Evolutionary conservation across 2,797 vertebrate species (phyloP).

Genomic region (Tauraco hartlaubi): DNA sequence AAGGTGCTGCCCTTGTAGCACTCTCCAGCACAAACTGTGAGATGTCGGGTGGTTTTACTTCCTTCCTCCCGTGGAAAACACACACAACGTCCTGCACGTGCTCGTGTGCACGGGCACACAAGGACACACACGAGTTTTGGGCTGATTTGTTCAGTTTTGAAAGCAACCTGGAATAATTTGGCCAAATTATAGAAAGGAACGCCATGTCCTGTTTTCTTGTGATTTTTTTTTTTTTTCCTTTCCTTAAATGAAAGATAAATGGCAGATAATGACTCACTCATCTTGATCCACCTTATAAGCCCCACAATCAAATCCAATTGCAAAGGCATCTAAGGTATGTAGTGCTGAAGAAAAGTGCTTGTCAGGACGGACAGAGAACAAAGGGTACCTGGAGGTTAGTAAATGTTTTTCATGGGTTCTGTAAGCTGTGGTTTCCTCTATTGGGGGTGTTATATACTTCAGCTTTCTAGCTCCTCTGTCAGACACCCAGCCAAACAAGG

Average conservation of each 20-base stretch:
- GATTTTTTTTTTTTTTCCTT: slow-evolving; percentile 14
- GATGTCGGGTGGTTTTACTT: background rate
- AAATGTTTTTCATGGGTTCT: slow-evolving; percentile 74
- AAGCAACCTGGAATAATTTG: slow-evolving; percentile 2
- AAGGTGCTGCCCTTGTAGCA: background rate
- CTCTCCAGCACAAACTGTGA: background rate
- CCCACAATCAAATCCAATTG: slow-evolving; percentile 40
- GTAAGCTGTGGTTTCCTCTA: slow-evolving; percentile 76
- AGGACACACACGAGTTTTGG: background rate
- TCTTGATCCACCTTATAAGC: slow-evolving; percentile 65
- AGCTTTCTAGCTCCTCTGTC: slow-evolving; percentile 53
- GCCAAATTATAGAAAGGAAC: slow-evolving; percentile 12
- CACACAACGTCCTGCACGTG: background rate
- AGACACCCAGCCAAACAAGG: slow-evolving; percentile 59
- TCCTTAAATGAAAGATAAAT: slow-evolving; percentile 70
- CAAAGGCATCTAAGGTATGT: slow-evolving; percentile 78
- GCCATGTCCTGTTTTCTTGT: background rate
- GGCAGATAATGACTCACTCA: slow-evolving; percentile 73
- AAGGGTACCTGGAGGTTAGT: slow-evolving; percentile 81
- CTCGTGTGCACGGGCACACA: background rate
- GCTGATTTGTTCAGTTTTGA: background rate
- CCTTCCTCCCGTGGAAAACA: background rate
- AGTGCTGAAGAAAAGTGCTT: slow-evolving; percentile 28
- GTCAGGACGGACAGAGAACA: slow-evolving; percentile 73
- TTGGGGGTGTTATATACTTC: slow-evolving; percentile 48